These are phyloP conservation scores for Cataglyphis rosenhaueri DNA, from an alignment of 2,888 invertebrate genomes.

Conservation along the genomic window DNA sequence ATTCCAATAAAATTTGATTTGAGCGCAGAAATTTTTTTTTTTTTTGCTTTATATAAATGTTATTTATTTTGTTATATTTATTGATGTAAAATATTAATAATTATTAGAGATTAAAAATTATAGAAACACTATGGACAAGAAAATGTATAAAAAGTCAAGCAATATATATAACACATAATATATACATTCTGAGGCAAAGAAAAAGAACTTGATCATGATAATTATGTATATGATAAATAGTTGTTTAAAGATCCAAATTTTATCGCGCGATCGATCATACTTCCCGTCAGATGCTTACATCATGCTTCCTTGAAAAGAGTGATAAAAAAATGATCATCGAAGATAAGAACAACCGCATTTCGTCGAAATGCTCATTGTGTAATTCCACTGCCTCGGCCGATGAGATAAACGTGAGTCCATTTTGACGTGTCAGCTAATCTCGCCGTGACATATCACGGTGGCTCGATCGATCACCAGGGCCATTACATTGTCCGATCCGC, in stretches of 20 bases:
- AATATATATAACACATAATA: neutral
- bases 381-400: conserved; percentile 34
- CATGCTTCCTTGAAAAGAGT: neutral
- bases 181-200: neutral
- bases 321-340: conserved; percentile 1
- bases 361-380: conserved; percentile 43
- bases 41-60: neutral
- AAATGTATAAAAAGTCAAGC: neutral
- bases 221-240: neutral
- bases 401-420: conserved; percentile 70
- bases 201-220: neutral
- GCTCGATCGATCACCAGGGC: conserved; percentile 73
- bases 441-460: conserved; percentile 64
- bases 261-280: neutral
- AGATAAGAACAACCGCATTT: conserved; percentile 45
- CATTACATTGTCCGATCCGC: conserved; percentile 71
- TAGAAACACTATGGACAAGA: neutral
- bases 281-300: neutral
- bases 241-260: neutral
- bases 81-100: neutral
- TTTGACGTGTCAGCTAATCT: conserved; percentile 73
- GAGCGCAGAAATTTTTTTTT: neutral
- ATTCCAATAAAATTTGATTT: neutral
- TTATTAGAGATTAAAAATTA: neutral
- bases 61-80: neutral